Conservation (phyloP, 2,113 vertebrate genomes). For the Neodontobutis hainanensis region DNA sequence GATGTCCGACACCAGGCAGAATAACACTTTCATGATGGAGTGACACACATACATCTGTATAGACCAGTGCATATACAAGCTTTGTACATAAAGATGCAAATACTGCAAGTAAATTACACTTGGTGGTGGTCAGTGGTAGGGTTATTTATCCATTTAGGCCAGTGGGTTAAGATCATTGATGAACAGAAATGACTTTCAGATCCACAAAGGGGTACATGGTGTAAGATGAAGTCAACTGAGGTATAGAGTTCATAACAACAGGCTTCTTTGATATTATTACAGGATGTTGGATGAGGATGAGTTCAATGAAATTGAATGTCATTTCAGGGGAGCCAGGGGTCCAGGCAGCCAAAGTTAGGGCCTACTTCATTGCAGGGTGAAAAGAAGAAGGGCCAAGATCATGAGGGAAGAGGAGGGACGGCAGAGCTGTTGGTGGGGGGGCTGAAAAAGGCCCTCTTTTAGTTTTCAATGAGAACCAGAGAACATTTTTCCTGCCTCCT, state of each 20-base stretch:
- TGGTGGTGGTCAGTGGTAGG: background rate
- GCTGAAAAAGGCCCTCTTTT: slow-evolving; percentile 97
- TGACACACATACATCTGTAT: slow-evolving; percentile 32
- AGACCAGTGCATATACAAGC: slow-evolving; percentile 21
- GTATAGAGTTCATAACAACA: slow-evolving; percentile 18
- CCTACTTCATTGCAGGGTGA: slow-evolving; percentile 64
- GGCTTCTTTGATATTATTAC: slow-evolving; percentile 24
- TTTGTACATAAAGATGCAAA: slow-evolving; percentile 5
- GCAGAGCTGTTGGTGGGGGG: slow-evolving; percentile 40
- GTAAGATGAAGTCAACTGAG: background rate
- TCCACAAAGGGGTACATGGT: background rate
- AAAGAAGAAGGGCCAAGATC: slow-evolving; percentile 61
- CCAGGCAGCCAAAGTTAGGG: slow-evolving; percentile 52
- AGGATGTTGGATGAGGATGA: slow-evolving; percentile 34
- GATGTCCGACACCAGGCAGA: slow-evolving; percentile 58
- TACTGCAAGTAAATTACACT: slow-evolving; percentile 5
- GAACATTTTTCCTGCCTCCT: slow-evolving; percentile 88
- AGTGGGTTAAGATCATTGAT: slow-evolving; percentile 10
- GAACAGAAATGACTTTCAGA: slow-evolving; percentile 9
- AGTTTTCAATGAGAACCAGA: slow-evolving; percentile 84
- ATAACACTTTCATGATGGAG: slow-evolving; percentile 57
- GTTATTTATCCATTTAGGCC: background rate
- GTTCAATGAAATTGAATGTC: slow-evolving; percentile 54
- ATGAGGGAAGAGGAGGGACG: slow-evolving; percentile 41
- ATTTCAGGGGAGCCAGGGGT: slow-evolving; percentile 54